Base-by-base conservation (phyloP, 2,888 invertebrate genomes). In the Nomada ferruginata region DNA sequence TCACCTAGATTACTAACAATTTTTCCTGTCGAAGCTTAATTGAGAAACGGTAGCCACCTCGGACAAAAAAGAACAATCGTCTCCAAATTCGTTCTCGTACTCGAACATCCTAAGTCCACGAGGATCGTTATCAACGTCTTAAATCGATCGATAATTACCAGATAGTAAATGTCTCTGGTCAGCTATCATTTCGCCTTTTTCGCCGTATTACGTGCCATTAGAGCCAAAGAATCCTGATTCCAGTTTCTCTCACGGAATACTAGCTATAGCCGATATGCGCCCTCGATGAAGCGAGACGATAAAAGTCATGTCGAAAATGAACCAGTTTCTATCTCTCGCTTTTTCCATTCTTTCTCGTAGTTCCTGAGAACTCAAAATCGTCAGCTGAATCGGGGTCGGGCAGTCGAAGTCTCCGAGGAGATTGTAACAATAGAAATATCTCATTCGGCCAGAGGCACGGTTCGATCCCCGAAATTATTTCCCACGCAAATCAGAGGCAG, bases 391-490 rank as follows among this genome's bases (percentile, higher is more conserved):
- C 42, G 52, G n/a, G 44, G 65, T 47, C 60, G 52, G 20, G 52
- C 52, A 23, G 13, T 73, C 71, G 23, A 63, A 29, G 64, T 69
- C 75, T 44, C 36, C 23, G 52, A 44, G 18, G 60, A 13, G 10
- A 20, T 53, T 64, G 59, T 75, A 70, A 75, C 75, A 70, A 79
- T 79, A 69, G 68, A 26, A 59, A 75, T 63, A 52, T 53, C 55
- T 79, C 53, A 44, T 26, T 13, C 47, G 11, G 60, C 60, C 50
- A 10, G 18, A 29, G n/a, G 72, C 52, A 15, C 18, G 11, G 15
- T 72, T 61, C 52, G n/a, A 64, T 60, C 44, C 23, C 23, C 3
- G 61, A 81, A 70, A 74, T 81, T 74, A 70, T 79, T 81, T 74
- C 61, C 61, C 26, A 66, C 44, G 53, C 65, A 63, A 60, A 36